Evolutionary conservation across 35 echinoderm and acorn worm species (phyloP), one percentile per base, ranked within the genome.

Genomic region (Lytechinus variegatus): DNA sequence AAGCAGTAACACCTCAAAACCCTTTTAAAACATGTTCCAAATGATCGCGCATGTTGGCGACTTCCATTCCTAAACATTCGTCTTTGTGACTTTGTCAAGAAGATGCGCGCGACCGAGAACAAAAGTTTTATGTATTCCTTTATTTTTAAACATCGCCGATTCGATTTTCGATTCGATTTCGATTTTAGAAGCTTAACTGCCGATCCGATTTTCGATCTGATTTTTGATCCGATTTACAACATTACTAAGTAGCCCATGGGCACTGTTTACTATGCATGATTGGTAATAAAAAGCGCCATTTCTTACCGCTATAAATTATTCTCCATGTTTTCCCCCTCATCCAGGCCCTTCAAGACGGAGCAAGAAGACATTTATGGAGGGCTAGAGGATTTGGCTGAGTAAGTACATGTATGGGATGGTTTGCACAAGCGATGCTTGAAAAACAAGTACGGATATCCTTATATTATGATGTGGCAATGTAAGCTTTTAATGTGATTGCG

Each of bases 351-450:
- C 92, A 93, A 54, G 29, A 51, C 94, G n/a, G 94, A 94, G 27
- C 92, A 96, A 54, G 97, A 97, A 86, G 94, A 97, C 53, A 97
- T 97, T 56, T 97, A 97, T 87, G 96, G 95, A 79, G 96, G 94
- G 53, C 94, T 96, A 10, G 95, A 96, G 96, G 96, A 96, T 53
- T 52, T 97, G 53, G 97, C 97, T 16, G 94, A 96, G 97, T 97
- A 96, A 96, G 97, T 96, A 51, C 52, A 44, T 44, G 33, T 4
- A 19, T 24, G 66, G 7, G 66, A 79, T 79, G 16, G 66, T 79
- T 24, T 79, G 66, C 21, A 24, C 66, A 79, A 79, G 66, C 8
- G 66, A 79, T 79, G 66, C 66, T 24, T 24, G 19, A 24, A 79
- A 79, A 79, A 79, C 66, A 8, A 79, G 66, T 79, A 79, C 8